phyloP scores from a whole-genome alignment of 2,113 vertebrate species.

The Tiliqua scincoides region DNA sequence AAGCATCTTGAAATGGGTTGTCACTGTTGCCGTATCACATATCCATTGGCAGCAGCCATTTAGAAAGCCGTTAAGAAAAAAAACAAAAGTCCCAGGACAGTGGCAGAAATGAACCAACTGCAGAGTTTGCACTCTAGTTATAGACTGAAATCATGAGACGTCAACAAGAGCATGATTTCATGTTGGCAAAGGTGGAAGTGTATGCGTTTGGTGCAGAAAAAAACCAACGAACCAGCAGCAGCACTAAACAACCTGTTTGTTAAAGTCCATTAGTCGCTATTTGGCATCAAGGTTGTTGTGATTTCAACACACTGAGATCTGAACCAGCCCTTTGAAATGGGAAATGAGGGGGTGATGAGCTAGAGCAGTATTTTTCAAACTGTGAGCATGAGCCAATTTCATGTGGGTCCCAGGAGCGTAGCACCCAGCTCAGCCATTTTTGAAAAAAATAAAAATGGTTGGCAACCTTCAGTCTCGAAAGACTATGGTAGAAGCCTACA shows the following conservation, averaged over 20 bases:
- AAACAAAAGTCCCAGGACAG: slow-evolving; percentile 3
- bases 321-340: too few relatives aligned
- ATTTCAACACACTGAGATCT: neutral
- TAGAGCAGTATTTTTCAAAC: too few relatives aligned
- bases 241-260: neutral
- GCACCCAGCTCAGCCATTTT: too few relatives aligned
- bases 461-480: too few relatives aligned
- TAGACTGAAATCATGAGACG: neutral
- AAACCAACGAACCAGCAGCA: too few relatives aligned
- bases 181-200: neutral
- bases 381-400: too few relatives aligned
- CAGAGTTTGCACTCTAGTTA: neutral
- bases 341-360: too few relatives aligned
- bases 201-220: neutral
- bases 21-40: slow-evolving; percentile 23
- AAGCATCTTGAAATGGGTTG: slow-evolving; percentile 23
- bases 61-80: neutral
- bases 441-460: too few relatives aligned
- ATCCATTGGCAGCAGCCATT: slow-evolving; percentile 22
- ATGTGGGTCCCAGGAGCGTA: too few relatives aligned
- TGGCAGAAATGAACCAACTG: neutral
- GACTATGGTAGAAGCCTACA: too few relatives aligned
- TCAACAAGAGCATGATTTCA: neutral
- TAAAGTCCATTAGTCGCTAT: neutral
- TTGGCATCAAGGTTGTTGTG: neutral